phyloP scores from a whole-genome alignment of 2,888 invertebrate species.

The Elegia similella region DNA sequence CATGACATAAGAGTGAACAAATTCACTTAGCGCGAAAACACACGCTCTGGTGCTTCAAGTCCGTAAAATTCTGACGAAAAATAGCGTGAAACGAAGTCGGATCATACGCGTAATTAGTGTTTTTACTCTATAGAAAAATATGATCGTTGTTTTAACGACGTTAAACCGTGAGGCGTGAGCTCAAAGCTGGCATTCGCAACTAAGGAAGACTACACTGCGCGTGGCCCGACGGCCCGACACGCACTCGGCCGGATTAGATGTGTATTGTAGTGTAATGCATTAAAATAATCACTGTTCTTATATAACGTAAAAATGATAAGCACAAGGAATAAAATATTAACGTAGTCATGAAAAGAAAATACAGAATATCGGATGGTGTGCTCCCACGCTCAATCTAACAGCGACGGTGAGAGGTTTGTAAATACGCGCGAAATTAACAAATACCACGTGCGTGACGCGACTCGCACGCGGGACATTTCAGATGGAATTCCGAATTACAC shows the following conservation, averaged over 20 bases:
- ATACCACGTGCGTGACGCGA: conserved; percentile 29
- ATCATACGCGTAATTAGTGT: too few relatives aligned
- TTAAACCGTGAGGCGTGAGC: too few relatives aligned
- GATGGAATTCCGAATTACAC: neutral
- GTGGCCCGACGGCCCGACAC: too few relatives aligned
- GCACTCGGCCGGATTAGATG: too few relatives aligned
- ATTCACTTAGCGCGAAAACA: neutral
- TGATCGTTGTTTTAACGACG: too few relatives aligned
- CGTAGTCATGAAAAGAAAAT: neutral
- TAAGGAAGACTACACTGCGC: too few relatives aligned
- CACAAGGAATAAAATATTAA: too few relatives aligned
- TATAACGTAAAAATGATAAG: neutral
- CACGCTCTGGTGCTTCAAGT: neutral
- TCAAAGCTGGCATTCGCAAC: too few relatives aligned
- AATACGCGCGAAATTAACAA: conserved; percentile 66
- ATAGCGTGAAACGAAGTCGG: too few relatives aligned
- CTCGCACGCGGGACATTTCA: conserved; percentile 14
- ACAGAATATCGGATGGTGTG: neutral
- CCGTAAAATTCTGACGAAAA: neutral
- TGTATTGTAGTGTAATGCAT: too few relatives aligned
- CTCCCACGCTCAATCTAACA: conserved; percentile 57
- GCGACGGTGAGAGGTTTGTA: conserved; percentile 47
- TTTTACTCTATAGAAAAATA: too few relatives aligned
- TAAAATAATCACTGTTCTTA: too few relatives aligned
- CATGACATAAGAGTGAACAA: neutral